Evolutionary conservation across 2,797 vertebrate genomes (phyloP), one percentile per base, ranked within the genome.

Genomic region (Channa striata): DNA sequence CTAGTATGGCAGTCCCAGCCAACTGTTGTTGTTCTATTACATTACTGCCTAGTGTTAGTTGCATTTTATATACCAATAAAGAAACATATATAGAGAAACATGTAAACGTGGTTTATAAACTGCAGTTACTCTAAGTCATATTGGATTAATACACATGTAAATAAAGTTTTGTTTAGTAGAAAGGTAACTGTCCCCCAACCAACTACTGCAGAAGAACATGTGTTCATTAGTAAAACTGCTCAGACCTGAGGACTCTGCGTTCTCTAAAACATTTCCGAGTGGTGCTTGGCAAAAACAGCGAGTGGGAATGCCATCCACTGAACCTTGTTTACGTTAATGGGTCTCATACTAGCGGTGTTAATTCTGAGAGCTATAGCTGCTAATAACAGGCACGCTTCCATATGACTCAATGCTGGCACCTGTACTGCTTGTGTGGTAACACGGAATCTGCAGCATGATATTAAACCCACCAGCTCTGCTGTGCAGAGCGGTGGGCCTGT

Each of bases 251-350:
- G 49, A 49, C 39, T 46, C 33, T n/a, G 60, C 66, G 48, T 59
- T 74, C 60, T 74, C 51, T 17, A 72, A 81, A 72, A 64, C 59
- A 78, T 46, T 19, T 72, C 52, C 19, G 39, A 71, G 81, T 20
- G 21, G 37, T 52, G 56, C 60, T 76, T 87, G 83, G 83, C 77
- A 52, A 49, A 56, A 79, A 11, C 7, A 52, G 56, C 5, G 8
- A 66, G 65, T 17, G 40, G 61, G 49, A 64, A 69, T 78, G 73
- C 46, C 36, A 53, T 66, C 61, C 59, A 3, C 36, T 70, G 75
- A 80, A 81, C 72, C 81, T 74, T 78, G 84, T 81, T 82, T 84
- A 59, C 53, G 85, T 81, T 52, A 67, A 59, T 50, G 33, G 37
- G 52, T 74, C 66, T 67, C 33, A 67, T 76, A 63, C 47, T 62